A percentile compares a stretch with the other conserved stretches of the same genome.
These are phyloP conservation scores for Salvelinus fontinalis DNA, from an alignment of 2,113 vertebrate genomes.

Conservation along the genomic window DNA sequence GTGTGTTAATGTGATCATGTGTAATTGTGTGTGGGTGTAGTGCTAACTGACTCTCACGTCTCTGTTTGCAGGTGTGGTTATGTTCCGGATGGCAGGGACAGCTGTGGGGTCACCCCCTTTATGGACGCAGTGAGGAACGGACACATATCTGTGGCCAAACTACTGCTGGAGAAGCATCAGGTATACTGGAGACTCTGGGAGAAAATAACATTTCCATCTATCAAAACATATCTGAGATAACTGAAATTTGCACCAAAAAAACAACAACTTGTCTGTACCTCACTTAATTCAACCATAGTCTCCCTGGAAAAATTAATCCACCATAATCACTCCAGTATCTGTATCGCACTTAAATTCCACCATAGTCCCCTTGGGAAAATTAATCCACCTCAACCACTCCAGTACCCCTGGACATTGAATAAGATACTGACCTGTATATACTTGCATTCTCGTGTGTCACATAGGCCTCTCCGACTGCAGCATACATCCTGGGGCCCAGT, in stretches of 20 bases:
- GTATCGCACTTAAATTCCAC: background rate
- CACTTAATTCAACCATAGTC: background rate
- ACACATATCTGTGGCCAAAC: conserved; percentile 75
- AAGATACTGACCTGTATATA: too few relatives aligned
- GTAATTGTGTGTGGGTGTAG: background rate
- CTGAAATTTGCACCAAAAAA: background rate
- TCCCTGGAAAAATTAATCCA: too few relatives aligned
- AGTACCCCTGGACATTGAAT: too few relatives aligned
- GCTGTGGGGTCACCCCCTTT: conserved; percentile 91
- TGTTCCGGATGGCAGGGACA: conserved; percentile 80
- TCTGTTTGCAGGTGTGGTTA: conserved; percentile 78
- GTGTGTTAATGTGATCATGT: background rate
- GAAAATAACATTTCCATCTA: too few relatives aligned
- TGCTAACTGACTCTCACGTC: background rate
- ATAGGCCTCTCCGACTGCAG: conserved; percentile 76
- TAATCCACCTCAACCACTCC: too few relatives aligned
- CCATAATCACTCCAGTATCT: background rate
- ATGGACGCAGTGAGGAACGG: conserved; percentile 91
- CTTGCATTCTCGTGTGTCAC: background rate
- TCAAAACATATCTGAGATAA: too few relatives aligned
- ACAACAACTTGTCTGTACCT: background rate
- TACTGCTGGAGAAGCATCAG: conserved; percentile 81
- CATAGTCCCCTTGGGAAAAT: too few relatives aligned
- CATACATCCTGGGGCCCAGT: conserved; percentile 78
- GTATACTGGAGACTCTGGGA: conserved; percentile 51